Conservation (phyloP, 2,113 vertebrate genomes). For the Pseudorasbora parva region DNA sequence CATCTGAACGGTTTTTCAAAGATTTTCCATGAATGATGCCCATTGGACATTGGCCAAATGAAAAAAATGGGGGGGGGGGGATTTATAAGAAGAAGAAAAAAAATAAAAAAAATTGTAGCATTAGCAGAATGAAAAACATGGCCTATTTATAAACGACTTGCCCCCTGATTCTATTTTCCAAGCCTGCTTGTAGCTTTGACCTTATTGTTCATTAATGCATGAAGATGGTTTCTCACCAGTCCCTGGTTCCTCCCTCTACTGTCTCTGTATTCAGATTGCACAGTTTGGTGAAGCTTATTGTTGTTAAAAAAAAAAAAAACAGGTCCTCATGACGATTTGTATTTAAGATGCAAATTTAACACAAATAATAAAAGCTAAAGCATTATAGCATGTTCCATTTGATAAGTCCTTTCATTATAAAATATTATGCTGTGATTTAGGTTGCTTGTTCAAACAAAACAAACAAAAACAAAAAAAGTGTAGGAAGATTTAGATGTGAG, state of each 20-base stretch:
- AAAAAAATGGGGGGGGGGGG: conserved; percentile 7
- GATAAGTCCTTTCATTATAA: not conserved
- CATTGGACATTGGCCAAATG: conserved; percentile 17
- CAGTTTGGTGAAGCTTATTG: conserved; percentile 59
- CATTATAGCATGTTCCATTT: not conserved
- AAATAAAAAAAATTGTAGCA: conserved; percentile 45
- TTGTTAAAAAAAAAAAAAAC: conserved; percentile 19
- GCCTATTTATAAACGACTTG: conserved; percentile 63
- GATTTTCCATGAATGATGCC: no score
- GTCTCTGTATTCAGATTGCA: conserved; percentile 54
- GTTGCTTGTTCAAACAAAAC: conserved; percentile 6
- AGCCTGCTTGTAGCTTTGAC: conserved; percentile 63
- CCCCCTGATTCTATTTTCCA: conserved; percentile 59
- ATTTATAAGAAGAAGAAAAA: no score
- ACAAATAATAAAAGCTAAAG: not conserved
- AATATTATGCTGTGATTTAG: conserved; percentile 1
- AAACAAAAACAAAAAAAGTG: conserved; percentile 24
- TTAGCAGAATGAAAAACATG: conserved; percentile 27
- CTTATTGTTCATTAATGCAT: conserved; percentile 75
- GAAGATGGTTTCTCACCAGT: conserved; percentile 64
- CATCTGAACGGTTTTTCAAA: no score
- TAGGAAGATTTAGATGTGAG: conserved; percentile 35
- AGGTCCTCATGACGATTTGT: not conserved
- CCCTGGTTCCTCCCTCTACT: conserved; percentile 53
- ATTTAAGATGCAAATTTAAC: not conserved